A percentile compares a stretch with the other conserved stretches of the same genome.
phyloP scores from a whole-genome alignment of 2,797 vertebrate species.

The Pseudochirops corinnae region DNA sequence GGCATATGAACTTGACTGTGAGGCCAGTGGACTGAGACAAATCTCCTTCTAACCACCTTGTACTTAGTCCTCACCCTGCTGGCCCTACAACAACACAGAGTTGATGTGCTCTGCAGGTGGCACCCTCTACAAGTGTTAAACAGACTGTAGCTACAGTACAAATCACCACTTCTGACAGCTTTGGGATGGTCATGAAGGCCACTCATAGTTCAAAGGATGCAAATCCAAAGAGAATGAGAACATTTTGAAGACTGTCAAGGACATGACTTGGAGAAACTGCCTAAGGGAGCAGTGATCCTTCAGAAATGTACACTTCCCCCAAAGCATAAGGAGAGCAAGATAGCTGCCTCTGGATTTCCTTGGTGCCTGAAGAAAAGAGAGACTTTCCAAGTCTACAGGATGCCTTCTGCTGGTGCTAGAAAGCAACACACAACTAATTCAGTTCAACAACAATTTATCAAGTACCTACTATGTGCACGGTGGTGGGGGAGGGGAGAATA shows the following conservation, averaged over 20 bases:
- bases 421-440: background rate
- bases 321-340: background rate
- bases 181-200: background rate
- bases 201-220: background rate
- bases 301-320: fast-evolving
- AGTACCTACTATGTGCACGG: background rate
- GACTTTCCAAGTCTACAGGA: background rate
- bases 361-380: background rate
- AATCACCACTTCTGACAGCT: background rate
- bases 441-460: too few relatives aligned
- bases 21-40: conserved; percentile 50
- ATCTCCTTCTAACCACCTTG: conserved; percentile 72
- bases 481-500: background rate
- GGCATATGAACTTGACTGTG: conserved; percentile 77
- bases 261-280: background rate
- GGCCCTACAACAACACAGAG: conserved; percentile 22
- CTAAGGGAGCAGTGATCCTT: background rate
- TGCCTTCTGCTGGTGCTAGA: background rate
- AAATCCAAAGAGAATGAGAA: background rate
- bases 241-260: background rate
- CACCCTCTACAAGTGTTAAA: background rate
- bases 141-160: background rate
- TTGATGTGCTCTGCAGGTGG: background rate
- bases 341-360: background rate
- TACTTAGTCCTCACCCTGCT: conserved; percentile 68